A percentile compares a stretch with the other conserved stretches of the same genome.
Conservation (phyloP, 2,113 vertebrate species). For the Eudyptes chrysolophus region DNA sequence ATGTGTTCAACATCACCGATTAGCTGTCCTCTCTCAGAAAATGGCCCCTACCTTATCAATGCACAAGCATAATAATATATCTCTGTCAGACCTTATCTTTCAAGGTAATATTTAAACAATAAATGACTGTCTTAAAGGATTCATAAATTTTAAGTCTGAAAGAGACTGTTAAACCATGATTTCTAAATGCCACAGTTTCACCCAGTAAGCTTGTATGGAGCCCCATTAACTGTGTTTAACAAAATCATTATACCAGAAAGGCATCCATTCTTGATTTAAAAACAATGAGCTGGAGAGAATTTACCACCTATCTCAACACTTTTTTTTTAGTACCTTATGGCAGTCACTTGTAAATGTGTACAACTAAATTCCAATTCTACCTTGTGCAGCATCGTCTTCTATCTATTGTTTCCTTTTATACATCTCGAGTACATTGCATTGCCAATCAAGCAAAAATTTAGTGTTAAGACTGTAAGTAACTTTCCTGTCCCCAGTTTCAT, state of each 20-base stretch:
- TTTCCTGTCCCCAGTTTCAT: neutral
- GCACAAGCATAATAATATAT: neutral
- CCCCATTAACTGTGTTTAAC: neutral
- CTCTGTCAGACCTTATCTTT: neutral
- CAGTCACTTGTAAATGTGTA: neutral
- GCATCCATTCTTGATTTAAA: neutral
- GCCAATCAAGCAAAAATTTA: neutral
- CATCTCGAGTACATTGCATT: neutral
- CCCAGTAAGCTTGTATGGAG: neutral
- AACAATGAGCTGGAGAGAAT: neutral
- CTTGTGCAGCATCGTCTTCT: neutral
- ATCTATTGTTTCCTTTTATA: neutral
- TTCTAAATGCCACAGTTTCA: neutral
- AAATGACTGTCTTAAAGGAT: neutral
- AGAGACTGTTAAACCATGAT: neutral
- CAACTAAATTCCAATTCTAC: neutral
- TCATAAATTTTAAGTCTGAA: neutral
- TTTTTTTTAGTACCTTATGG: neutral
- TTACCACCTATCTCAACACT: neutral
- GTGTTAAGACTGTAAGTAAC: neutral
- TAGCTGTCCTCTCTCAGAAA: neutral
- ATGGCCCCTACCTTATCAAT: neutral
- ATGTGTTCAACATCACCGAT: neutral
- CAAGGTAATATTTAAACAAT: neutral
- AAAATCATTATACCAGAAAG: neutral